Evolutionary conservation across 1,140 invertebrate genomes (phyloP).

Genomic region (Scaptomyza hsui): DNA sequence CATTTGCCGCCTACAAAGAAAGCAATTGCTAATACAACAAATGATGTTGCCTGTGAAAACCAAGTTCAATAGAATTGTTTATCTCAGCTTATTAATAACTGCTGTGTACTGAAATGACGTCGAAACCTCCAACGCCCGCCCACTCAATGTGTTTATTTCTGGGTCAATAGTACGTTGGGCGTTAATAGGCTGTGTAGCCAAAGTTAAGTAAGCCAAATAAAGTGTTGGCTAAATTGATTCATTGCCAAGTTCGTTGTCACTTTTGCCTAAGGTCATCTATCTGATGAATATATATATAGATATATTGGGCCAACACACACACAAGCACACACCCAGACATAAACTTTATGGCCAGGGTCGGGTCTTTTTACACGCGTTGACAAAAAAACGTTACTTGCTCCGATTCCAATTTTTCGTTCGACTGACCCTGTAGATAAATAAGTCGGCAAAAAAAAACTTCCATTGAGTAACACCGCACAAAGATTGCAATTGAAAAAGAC

Average conservation of each 20-base stretch:
- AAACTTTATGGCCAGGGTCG: constrained; percentile 48
- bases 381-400: constrained; percentile 51
- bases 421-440: constrained; percentile 16
- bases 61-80: constrained; percentile 76
- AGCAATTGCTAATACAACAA: constrained; percentile 31
- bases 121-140: constrained; percentile 27
- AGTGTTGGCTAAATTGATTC: constrained; percentile 58
- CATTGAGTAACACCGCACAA: constrained; percentile 9
- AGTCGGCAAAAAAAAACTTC: constrained; percentile 1
- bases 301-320: constrained; percentile 51
- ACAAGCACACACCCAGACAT: too few species aligned
- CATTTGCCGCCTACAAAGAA: constrained; percentile 46
- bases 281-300: constrained; percentile 24
- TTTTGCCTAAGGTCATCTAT: constrained; percentile 51
- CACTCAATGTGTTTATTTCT: constrained; percentile 37
- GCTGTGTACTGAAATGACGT: constrained; percentile 41
- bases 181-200: constrained; percentile 12
- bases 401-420: constrained; percentile 22
- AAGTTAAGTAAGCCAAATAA: constrained; percentile 40
- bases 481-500: background rate
- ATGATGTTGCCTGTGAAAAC: constrained; percentile 48
- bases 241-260: constrained; percentile 79
- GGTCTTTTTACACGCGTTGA: constrained; percentile 42
- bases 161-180: constrained; percentile 33
- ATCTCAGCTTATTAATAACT: constrained; percentile 8